phyloP scores from a whole-genome alignment of 2,797 vertebrate species.

The Anabacerthia variegaticeps region DNA sequence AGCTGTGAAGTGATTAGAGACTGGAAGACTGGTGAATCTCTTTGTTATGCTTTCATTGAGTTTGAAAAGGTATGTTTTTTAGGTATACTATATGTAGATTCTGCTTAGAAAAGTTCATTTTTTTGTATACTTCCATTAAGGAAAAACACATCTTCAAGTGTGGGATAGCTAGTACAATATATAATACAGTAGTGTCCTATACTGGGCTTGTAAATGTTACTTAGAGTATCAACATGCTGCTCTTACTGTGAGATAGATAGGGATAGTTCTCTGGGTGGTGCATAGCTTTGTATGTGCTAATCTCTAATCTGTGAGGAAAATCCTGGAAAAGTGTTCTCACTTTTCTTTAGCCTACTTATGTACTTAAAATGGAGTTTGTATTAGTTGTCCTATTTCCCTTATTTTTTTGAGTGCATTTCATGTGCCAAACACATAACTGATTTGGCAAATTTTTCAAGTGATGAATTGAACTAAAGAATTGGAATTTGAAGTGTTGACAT shows the following conservation, averaged over 20 bases:
- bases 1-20: slow-evolving; percentile 99
- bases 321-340: neutral
- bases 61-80: slow-evolving; percentile 90
- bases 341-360: neutral
- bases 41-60: slow-evolving; percentile 98
- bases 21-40: slow-evolving; percentile 94
- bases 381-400: neutral
- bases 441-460: neutral
- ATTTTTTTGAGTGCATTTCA: neutral
- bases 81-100: neutral
- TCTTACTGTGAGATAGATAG: neutral
- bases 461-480: neutral
- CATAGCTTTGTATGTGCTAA: neutral
- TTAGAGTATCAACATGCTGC: neutral
- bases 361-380: neutral
- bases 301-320: neutral
- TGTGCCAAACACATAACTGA: neutral
- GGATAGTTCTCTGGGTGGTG: neutral
- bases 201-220: neutral
- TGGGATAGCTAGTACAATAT: neutral
- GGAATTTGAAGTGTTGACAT: neutral
- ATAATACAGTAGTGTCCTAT: neutral
- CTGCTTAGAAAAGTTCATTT: neutral
- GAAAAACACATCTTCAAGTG: neutral
- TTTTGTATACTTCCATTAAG: neutral